phyloP scores from a whole-genome alignment of 2,888 invertebrate genomes.

The Digitonthophagus gazella region DNA sequence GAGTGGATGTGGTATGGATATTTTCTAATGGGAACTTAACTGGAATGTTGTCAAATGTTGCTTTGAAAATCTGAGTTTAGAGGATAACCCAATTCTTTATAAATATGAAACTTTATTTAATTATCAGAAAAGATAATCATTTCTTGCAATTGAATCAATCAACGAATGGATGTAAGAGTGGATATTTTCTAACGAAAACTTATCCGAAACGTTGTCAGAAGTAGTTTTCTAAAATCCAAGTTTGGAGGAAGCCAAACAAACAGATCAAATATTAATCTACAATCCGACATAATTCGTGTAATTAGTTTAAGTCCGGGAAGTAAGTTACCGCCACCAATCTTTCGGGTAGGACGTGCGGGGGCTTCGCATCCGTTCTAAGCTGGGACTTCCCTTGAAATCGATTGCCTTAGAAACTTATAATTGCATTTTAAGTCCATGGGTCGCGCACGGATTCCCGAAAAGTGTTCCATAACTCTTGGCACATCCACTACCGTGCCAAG shows the following conservation, averaged over 20 bases:
- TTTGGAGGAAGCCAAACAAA: slow-evolving; percentile 13
- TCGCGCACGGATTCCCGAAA: slow-evolving; percentile 6
- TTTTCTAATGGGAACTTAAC: background rate
- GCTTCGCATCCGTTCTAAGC: slow-evolving; percentile 25
- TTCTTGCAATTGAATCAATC: background rate
- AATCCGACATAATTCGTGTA: slow-evolving; percentile 26
- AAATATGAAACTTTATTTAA: no score
- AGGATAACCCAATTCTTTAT: no score
- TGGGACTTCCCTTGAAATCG: slow-evolving; percentile 34
- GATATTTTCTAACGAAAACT: background rate
- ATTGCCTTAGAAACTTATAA: slow-evolving; percentile 34
- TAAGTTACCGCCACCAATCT: background rate
- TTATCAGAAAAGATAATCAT: background rate
- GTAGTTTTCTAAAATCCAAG: background rate
- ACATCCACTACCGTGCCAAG: slow-evolving; percentile 15
- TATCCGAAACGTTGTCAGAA: background rate
- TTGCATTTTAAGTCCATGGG: slow-evolving; percentile 32
- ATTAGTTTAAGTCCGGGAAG: slow-evolving; percentile 24
- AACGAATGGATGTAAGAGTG: no score
- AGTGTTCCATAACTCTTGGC: slow-evolving; percentile 22
- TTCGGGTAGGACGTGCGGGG: slow-evolving; percentile 1
- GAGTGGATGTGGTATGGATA: no score
- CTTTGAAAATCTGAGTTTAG: background rate
- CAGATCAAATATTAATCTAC: slow-evolving; percentile 30
- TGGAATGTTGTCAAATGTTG: background rate